A percentile compares a stretch with the other conserved stretches of the same genome.
phyloP scores from a whole-genome alignment of 2,888 invertebrate species.

The Dynastes maya region DNA sequence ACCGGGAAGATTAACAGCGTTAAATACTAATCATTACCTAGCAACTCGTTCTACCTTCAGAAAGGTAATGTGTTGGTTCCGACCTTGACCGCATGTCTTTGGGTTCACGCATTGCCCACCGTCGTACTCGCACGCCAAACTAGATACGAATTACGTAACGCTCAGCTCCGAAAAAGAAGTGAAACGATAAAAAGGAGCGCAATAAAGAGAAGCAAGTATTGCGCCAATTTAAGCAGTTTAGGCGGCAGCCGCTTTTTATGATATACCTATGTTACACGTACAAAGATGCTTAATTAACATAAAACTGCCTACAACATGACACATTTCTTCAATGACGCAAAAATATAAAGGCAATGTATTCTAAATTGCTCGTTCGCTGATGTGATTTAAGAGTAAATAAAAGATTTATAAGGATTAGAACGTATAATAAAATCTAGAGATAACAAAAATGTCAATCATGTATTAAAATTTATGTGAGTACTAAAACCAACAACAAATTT shows the following conservation, averaged over 20 bases:
- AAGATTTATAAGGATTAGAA: no score
- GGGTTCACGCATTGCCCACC: slow-evolving; percentile 28
- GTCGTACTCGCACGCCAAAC: slow-evolving; percentile 14
- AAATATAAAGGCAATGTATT: no score
- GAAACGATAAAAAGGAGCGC: neutral
- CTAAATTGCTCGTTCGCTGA: no score
- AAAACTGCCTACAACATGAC: neutral
- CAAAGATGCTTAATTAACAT: no score
- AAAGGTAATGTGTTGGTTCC: slow-evolving; percentile 37
- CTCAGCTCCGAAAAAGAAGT: slow-evolving; percentile 22
- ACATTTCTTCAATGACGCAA: neutral
- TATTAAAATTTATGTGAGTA: no score
- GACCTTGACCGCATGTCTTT: slow-evolving; percentile 45
- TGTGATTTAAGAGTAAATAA: no score
- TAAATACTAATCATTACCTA: slow-evolving; percentile 29
- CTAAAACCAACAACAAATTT: no score
- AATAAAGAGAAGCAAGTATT: slow-evolving; percentile 16
- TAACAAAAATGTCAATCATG: no score
- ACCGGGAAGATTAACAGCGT: slow-evolving; percentile 31
- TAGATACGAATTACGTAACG: slow-evolving; percentile 34
- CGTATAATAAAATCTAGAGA: no score
- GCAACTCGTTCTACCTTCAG: slow-evolving; percentile 40
- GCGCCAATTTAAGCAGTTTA: neutral
- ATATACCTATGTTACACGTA: neutral
- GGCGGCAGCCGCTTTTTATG: neutral